Base-by-base conservation (phyloP, 2,888 invertebrate species). In the Pristionchus entomophagus region DNA sequence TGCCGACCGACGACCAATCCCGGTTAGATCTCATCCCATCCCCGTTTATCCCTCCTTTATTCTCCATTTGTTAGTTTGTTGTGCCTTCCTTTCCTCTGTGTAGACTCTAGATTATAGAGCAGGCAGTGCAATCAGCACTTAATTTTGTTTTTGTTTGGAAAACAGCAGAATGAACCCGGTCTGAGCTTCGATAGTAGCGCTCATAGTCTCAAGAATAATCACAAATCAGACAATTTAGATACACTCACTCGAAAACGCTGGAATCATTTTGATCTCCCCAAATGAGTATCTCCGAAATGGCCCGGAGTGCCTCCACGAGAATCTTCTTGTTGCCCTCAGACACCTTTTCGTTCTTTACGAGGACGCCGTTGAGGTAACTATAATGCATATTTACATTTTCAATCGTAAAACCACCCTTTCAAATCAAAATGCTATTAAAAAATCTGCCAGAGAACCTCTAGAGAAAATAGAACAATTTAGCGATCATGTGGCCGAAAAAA, bases 211-310 rank as follows among this genome's bases (percentile, higher is more conserved):
- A n/a, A n/a, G n/a, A n/a, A n/a, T n/a, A n/a, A n/a, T n/a, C n/a
- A n/a, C n/a, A n/a, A n/a, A n/a, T n/a, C n/a, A n/a, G n/a, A n/a
- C n/a, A n/a, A n/a, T n/a, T n/a, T n/a, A 45, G 45, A 14, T 65
- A 86, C 86, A 95, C 96, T 96, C 95, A 99, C 99, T 99, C 99
- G 95, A 99, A 99, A 49, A 99, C 99, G 86, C 97, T 97, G 92
- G 98, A 97, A 94, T 99, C 99, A 95, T 99, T 99, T 94, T 99
- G 99, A 95, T 99, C 99, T 77, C 99, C 99, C 99, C 99, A 99
- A 94, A 99, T 99, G 56, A 99, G 95, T 93, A 99, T 99, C 95
- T 99, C 99, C 8, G 99, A 97, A 93, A 99, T 99, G 86, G 97
- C 97, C 89, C 99, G 95, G 87, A 99, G 95, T 0, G 98, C 98